These are phyloP conservation scores for Triplophysa dalaica DNA, from an alignment of 2,113 vertebrate species.

Conservation along the genomic window DNA sequence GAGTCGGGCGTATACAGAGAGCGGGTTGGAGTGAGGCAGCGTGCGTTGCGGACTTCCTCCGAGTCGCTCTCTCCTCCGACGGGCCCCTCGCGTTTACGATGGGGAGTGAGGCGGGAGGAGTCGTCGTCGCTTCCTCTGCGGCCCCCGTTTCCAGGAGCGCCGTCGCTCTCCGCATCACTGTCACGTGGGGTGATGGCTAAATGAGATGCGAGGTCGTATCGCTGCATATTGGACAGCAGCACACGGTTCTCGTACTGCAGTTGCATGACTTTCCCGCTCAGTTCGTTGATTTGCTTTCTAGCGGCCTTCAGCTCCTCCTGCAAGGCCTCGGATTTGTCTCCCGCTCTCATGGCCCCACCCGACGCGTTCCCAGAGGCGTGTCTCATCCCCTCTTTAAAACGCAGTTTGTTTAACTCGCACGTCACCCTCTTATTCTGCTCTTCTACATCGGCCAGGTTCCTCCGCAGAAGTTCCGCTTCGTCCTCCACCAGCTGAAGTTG, in stretches of 20 bases:
- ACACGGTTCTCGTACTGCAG: constrained; percentile 97
- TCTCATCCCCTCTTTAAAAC: constrained; percentile 83
- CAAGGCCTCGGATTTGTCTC: constrained; percentile 84
- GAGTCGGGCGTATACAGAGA: constrained; percentile 85
- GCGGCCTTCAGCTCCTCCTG: constrained; percentile 95
- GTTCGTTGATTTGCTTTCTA: constrained; percentile 92
- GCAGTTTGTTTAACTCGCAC: constrained; percentile 87
- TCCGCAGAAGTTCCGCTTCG: constrained; percentile 90
- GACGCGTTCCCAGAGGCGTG: constrained; percentile 77
- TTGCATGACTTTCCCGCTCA: constrained; percentile 98
- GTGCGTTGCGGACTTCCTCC: constrained; percentile 85
- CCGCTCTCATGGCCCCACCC: constrained; percentile 54
- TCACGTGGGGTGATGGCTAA: constrained; percentile 80
- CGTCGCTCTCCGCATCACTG: constrained; percentile 90
- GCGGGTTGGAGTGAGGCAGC: constrained; percentile 84
- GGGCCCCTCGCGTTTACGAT: constrained; percentile 93
- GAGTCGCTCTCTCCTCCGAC: constrained; percentile 94
- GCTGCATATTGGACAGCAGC: constrained; percentile 95
- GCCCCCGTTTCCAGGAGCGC: constrained; percentile 78
- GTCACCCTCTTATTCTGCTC: constrained; percentile 94
- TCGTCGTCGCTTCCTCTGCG: constrained; percentile 91
- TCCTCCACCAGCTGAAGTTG: constrained; percentile 97
- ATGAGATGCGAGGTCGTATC: constrained; percentile 90
- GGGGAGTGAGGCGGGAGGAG: constrained; percentile 84
- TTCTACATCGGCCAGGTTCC: constrained; percentile 89